A percentile compares a stretch with the other conserved stretches of the same genome.
phyloP scores from a whole-genome alignment of 2,797 vertebrate genomes.

The Pagetopsis macropterus region DNA sequence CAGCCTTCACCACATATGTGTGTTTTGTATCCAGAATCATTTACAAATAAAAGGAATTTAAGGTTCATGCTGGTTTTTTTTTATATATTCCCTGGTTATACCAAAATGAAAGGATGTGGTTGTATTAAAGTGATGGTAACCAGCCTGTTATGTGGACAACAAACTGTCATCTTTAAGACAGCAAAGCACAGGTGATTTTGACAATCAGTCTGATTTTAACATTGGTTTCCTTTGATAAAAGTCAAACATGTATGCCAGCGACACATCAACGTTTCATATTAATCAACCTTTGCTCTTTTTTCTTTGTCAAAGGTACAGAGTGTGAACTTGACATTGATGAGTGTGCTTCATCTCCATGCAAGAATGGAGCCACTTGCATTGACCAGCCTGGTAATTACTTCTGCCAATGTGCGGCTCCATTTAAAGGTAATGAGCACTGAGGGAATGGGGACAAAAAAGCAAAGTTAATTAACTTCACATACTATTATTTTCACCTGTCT shows the following conservation, averaged over 20 bases:
- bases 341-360: conserved; percentile 85
- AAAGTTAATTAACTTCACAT: conserved; percentile 91
- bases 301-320: conserved; percentile 74
- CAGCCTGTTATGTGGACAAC: conserved; percentile 25
- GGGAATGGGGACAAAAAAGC: conserved; percentile 80
- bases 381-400: conserved; percentile 91
- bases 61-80: conserved; percentile 1
- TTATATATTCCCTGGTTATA: neutral
- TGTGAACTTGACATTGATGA: conserved; percentile 87
- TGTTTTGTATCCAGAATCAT: no score
- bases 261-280: conserved; percentile 30
- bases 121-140: conserved; percentile 7
- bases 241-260: conserved; percentile 29
- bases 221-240: conserved; percentile 43
- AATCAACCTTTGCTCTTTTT: conserved; percentile 57
- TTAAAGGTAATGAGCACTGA: conserved; percentile 92
- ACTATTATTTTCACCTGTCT: conserved; percentile 87
- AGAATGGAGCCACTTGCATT: conserved; percentile 87
- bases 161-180: conserved; percentile 28
- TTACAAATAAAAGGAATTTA: neutral
- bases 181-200: conserved; percentile 17
- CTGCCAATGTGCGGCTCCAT: conserved; percentile 88
- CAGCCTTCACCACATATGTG: neutral
- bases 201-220: conserved; percentile 31
- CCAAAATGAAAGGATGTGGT: neutral